Evolutionary conservation across 2,888 invertebrate species (phyloP).

Genomic region (Leucozona laternaria): DNA sequence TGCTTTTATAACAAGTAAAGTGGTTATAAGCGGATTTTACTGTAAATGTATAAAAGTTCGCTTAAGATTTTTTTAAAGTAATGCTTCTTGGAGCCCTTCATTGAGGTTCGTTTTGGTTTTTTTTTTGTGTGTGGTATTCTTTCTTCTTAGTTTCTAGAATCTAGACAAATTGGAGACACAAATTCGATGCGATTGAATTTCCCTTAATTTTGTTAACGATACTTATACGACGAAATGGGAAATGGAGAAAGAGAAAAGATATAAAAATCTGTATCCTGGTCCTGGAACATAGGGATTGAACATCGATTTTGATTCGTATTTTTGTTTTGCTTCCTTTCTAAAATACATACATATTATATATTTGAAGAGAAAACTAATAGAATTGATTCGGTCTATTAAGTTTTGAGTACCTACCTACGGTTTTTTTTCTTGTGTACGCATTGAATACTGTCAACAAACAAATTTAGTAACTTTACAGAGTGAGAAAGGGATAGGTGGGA

Average conservation of each 20-base stretch:
- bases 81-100: constrained; percentile 37
- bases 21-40: too few relatives aligned
- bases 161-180: constrained; percentile 75
- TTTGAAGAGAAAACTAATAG: constrained; percentile 54
- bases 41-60: too few relatives aligned
- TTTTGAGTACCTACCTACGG: constrained; percentile 53
- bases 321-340: constrained; percentile 7
- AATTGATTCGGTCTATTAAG: constrained; percentile 70
- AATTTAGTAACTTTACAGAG: not conserved
- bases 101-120: constrained; percentile 6
- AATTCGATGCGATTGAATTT: constrained; percentile 72
- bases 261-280: constrained; percentile 43
- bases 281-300: constrained; percentile 42
- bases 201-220: constrained; percentile 61
- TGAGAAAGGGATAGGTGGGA: not conserved
- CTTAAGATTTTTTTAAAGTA: too few relatives aligned
- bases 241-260: constrained; percentile 18
- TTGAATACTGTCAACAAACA: constrained; percentile 1
- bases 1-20: too few relatives aligned
- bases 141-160: constrained; percentile 45
- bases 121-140: constrained; percentile 28
- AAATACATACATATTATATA: not conserved
- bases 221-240: not conserved
- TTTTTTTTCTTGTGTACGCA: not conserved
- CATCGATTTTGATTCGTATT: constrained; percentile 53